Base-by-base conservation (phyloP, 1,140 invertebrate genomes). In the Penaeus indicus region DNA sequence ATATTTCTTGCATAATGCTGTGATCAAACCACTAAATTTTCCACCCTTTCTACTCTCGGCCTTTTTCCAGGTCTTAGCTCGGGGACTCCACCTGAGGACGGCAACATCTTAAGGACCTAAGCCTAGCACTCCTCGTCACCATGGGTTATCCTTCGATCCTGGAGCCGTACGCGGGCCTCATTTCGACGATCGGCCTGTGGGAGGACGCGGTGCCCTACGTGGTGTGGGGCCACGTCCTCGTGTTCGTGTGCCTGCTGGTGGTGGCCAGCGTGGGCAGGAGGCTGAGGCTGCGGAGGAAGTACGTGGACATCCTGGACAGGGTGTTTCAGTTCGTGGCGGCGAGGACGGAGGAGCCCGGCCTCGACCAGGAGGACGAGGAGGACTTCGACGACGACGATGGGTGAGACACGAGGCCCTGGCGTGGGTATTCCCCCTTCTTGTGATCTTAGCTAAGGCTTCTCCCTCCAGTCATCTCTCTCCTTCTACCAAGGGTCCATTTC, bases 201-300 rank as follows among this genome's bases (percentile, higher is more conserved):
- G 83, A 75, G 42, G 47, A 19, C 4, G 38, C 72, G 67, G 21
- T 42, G 42, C 83, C 83, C 16, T 54, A 54, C 64, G 64, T 84
- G 61, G 32, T 84, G 61, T 84, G 83, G 83, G 64, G 83, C 22
- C 83, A 84, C 18, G 10, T 84, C 11, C 2, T 84, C 38, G 83
- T 75, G 8, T 84, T 84, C 42, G 38, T 72, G 19, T 84, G 21
- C 22, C 32, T 84, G 42, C 83, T 84, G 42, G 11, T 84, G 38
- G 83, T 72, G 83, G 83, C 83, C 7, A 84, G 42, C 8, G 42
- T 63, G 32, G 77, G 77, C 27, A 32, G 77, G 21, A 47, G 77
- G 22, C 62, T 85, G 22, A 85, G n/a, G 72, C 61, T 85, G 18
- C 47, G 84, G 54, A 85, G 72, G 72, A 78, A 85, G 25, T 78